phyloP scores from a whole-genome alignment of 2,888 invertebrate genomes.

The Synergus laeviventris region DNA sequence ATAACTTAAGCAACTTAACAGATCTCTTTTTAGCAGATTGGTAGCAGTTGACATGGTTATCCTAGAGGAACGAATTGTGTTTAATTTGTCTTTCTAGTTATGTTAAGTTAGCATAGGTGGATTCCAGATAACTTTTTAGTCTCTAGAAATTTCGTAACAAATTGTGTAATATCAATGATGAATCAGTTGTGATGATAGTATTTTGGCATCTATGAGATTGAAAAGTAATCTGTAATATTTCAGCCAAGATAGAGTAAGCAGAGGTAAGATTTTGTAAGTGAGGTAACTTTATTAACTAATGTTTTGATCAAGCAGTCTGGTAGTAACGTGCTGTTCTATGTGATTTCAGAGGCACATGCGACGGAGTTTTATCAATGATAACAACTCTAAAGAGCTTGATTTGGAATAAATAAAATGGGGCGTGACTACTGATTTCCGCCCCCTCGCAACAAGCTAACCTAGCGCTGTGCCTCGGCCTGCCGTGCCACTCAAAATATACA shows the following conservation, averaged over 20 bases:
- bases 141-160: slow-evolving; percentile 6
- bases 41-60: slow-evolving; percentile 14
- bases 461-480: slow-evolving; percentile 74
- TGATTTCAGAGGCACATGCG: slow-evolving; percentile 76
- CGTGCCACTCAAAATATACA: slow-evolving; percentile 74
- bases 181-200: not conserved
- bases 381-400: slow-evolving; percentile 74
- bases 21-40: slow-evolving; percentile 18
- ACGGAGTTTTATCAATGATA: slow-evolving; percentile 74
- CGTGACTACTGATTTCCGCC: slow-evolving; percentile 72
- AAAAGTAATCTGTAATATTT: slow-evolving; percentile 64
- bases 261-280: slow-evolving; percentile 48
- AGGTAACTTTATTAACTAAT: slow-evolving; percentile 30
- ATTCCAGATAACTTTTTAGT: slow-evolving; percentile 59
- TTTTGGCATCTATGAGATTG: not conserved
- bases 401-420: slow-evolving; percentile 72
- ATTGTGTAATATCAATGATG: slow-evolving; percentile 46
- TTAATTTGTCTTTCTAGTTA: slow-evolving; percentile 40
- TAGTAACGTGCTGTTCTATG: slow-evolving; percentile 75
- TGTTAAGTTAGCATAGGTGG: slow-evolving; percentile 58
- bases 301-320: slow-evolving; percentile 70
- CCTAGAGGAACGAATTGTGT: slow-evolving; percentile 36
- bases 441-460: slow-evolving; percentile 70
- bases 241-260: slow-evolving; percentile 53
- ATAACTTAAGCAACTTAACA: slow-evolving; percentile 9